A percentile compares a stretch with the other conserved stretches of the same genome.
These are phyloP conservation scores for Pristionchus fissidentatus DNA, from an alignment of 2,888 invertebrate species.

Conservation along the genomic window DNA sequence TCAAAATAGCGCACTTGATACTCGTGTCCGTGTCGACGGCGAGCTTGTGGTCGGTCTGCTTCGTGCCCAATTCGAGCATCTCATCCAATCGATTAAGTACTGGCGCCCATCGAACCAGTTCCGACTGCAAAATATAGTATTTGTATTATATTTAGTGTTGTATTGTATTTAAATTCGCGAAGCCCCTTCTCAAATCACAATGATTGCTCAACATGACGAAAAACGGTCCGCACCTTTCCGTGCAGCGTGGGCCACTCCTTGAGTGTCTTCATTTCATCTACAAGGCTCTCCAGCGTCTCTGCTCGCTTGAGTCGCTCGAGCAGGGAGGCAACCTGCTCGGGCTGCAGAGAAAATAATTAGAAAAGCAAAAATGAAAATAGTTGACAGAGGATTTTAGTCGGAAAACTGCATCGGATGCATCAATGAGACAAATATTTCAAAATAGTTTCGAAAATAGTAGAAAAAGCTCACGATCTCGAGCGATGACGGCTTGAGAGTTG, in stretches of 20 bases:
- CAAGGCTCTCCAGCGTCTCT: slow-evolving; percentile 7
- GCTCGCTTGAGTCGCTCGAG: slow-evolving; percentile 33
- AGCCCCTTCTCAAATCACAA: neutral
- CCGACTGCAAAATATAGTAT: slow-evolving; percentile 56
- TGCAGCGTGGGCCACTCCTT: slow-evolving; percentile 46
- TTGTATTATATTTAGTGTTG: neutral
- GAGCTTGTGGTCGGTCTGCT: slow-evolving; percentile 49
- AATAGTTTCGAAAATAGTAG: neutral
- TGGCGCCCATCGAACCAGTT: slow-evolving; percentile 68
- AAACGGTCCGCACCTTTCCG: slow-evolving; percentile 33
- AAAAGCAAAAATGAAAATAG: neutral
- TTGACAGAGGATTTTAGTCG: neutral
- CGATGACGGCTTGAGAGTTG: slow-evolving; percentile 17
- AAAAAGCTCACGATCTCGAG: slow-evolving; percentile 20
- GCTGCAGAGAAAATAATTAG: neutral
- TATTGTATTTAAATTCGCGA: neutral
- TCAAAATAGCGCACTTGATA: neutral
- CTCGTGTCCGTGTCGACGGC: slow-evolving; percentile 37
- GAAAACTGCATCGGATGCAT: too few relatives aligned
- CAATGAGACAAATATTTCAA: too few relatives aligned
- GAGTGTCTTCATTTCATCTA: slow-evolving; percentile 44
- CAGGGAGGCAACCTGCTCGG: slow-evolving; percentile 36
- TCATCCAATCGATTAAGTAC: slow-evolving; percentile 68
- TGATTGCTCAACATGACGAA: slow-evolving; percentile 28
- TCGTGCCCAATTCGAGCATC: slow-evolving; percentile 62